Conservation (phyloP, 1,140 invertebrate genomes). For the Achatina immaculata region DNA sequence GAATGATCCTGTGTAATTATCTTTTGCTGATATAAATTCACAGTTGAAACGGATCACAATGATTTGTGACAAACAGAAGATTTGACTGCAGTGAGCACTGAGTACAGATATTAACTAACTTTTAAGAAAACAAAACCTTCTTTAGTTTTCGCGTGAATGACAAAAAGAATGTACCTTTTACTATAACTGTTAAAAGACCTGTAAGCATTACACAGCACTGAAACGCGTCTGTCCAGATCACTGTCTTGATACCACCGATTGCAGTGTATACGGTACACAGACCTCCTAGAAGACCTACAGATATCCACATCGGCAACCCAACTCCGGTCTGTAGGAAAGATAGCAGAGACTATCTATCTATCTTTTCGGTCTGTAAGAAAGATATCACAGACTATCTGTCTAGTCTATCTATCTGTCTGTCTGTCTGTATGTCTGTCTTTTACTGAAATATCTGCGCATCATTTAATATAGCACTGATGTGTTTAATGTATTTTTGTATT, state of each 20-base stretch:
- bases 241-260: conserved; percentile 90
- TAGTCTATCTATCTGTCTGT: too few species aligned
- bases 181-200: conserved; percentile 13
- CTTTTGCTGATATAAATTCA: too few species aligned
- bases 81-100: background rate
- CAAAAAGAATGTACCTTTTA: conserved; percentile 10
- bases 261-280: conserved; percentile 45
- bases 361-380: too few species aligned
- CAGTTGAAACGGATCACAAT: too few species aligned
- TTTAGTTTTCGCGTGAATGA: too few species aligned
- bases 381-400: too few species aligned
- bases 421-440: too few species aligned
- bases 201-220: conserved; percentile 73
- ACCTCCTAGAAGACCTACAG: conserved; percentile 40
- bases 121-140: background rate
- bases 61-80: background rate
- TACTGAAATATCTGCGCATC: too few species aligned
- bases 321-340: conserved; percentile 31
- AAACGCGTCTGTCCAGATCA: conserved; percentile 88
- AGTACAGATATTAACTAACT: background rate
- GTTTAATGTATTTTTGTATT: too few species aligned
- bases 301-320: conserved; percentile 43
- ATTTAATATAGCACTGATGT: too few species aligned
- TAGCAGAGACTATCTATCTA: too few species aligned
- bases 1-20: too few species aligned